Evolutionary conservation across 2,797 vertebrate genomes (phyloP).

Genomic region (Ceyx erithaca): DNA sequence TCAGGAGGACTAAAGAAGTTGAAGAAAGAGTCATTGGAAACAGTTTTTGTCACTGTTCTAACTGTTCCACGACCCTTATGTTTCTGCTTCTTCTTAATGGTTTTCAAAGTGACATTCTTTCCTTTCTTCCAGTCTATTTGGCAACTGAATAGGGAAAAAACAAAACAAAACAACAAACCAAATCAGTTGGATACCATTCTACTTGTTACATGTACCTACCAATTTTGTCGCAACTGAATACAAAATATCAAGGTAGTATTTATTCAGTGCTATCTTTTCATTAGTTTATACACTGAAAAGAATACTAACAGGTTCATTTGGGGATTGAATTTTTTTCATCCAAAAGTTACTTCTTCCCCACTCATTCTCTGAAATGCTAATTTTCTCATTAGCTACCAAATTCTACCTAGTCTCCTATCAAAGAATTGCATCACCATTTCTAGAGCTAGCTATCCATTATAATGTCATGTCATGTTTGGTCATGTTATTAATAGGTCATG

Average conservation of each 20-base stretch:
- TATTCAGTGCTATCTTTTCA: neutral
- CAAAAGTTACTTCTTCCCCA: neutral
- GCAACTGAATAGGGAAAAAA: constrained; percentile 81
- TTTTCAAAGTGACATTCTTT: constrained; percentile 98
- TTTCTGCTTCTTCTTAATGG: constrained; percentile 99
- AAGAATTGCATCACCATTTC: neutral
- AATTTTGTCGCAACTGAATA: neutral
- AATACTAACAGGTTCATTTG: neutral
- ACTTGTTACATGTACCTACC: neutral
- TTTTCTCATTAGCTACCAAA: neutral
- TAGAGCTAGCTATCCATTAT: neutral
- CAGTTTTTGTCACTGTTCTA: constrained; percentile 96
- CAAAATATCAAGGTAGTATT: neutral
- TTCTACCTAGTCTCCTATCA: neutral
- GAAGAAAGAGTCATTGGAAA: constrained; percentile 98
- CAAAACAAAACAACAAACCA: neutral
- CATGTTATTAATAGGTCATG: neutral
- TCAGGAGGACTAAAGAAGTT: constrained; percentile 98
- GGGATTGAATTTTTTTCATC: neutral
- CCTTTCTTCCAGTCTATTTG: constrained; percentile 98
- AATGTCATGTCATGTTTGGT: neutral
- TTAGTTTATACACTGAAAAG: neutral
- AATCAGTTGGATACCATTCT: neutral
- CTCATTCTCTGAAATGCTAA: neutral
- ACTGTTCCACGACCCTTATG: constrained; percentile 98